phyloP scores from a whole-genome alignment of 2,888 invertebrate genomes.

The Drosophila borealis region DNA sequence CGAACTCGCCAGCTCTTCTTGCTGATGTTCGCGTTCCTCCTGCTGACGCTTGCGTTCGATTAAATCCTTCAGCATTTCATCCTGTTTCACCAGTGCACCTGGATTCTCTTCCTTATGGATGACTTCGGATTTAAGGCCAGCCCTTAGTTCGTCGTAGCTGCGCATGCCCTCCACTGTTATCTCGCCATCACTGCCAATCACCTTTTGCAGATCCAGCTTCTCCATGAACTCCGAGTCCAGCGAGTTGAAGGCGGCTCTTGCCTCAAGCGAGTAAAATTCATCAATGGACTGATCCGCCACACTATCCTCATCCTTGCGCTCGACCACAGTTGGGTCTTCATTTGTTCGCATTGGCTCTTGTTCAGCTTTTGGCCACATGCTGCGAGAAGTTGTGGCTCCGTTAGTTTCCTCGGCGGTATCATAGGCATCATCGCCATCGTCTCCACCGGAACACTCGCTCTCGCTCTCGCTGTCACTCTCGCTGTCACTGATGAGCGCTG shows the following conservation, averaged over 20 bases:
- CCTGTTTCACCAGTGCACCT: slow-evolving; percentile 23
- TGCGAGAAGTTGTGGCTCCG: slow-evolving; percentile 15
- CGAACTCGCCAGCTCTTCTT: slow-evolving; percentile 7
- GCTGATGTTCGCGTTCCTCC: slow-evolving; percentile 57
- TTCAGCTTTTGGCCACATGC: slow-evolving; percentile 53
- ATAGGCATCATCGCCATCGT: slow-evolving; percentile 25
- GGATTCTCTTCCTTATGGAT: slow-evolving; percentile 2
- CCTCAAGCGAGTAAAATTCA: slow-evolving; percentile 68
- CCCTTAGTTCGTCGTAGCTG: slow-evolving; percentile 71
- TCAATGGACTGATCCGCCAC: slow-evolving; percentile 25
- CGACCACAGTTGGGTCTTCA: not conserved
- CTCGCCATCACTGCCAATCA: slow-evolving; percentile 57
- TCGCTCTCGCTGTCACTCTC: slow-evolving; percentile 48
- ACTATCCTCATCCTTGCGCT: slow-evolving; percentile 29
- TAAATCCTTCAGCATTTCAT: slow-evolving; percentile 62
- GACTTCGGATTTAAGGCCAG: slow-evolving; percentile 40
- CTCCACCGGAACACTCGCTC: slow-evolving; percentile 24
- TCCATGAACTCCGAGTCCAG: slow-evolving; percentile 75
- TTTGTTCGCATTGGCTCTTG: slow-evolving; percentile 24
- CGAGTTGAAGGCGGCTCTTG: slow-evolving; percentile 51
- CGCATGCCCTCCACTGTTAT: slow-evolving; percentile 69
- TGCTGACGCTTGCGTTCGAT: slow-evolving; percentile 60
- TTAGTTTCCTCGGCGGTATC: slow-evolving; percentile 49
- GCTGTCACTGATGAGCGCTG: slow-evolving; percentile 49
- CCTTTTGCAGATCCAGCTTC: slow-evolving; percentile 68